phyloP scores from a whole-genome alignment of 35 echinoderm and acorn worm genomes.

The Antedon bifida region DNA sequence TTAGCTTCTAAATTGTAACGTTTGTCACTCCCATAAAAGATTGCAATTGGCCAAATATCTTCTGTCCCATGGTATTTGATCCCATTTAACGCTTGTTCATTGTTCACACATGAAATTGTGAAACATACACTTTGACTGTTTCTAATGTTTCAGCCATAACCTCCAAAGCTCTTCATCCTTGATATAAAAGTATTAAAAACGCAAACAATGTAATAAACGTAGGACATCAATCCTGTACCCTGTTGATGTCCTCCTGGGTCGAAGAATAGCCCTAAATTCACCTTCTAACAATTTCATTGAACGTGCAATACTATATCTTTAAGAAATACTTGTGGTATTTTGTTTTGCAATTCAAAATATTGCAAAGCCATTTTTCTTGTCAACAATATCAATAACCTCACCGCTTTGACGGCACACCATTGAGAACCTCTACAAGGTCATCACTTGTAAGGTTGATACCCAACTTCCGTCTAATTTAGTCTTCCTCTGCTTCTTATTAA shows the following conservation, averaged over 20 bases:
- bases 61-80: conserved; percentile 13
- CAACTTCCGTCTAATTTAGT: background rate
- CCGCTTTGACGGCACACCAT: background rate
- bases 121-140: conserved; percentile 3
- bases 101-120: conserved; percentile 1
- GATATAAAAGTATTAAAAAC: conserved; percentile 12
- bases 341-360: conserved; percentile 16
- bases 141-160: conserved; percentile 7
- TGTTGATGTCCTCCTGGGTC: conserved; percentile 1
- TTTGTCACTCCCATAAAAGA: conserved; percentile 35
- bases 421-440: conserved; percentile 17
- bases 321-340: conserved; percentile 4
- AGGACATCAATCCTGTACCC: conserved; percentile 3
- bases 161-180: conserved; percentile 6
- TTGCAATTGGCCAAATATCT: conserved; percentile 17
- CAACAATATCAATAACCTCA: conserved; percentile 15
- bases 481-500: background rate
- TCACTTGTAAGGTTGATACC: background rate
- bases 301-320: too few relatives aligned
- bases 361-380: conserved; percentile 10
- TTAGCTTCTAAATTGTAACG: conserved; percentile 11
- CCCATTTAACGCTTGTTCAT: conserved; percentile 10
- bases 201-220: conserved; percentile 8
- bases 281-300: background rate
- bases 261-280: conserved; percentile 20